These are phyloP conservation scores for Doris montereyensis DNA, from an alignment of 2,888 invertebrate genomes.

Conservation along the genomic window DNA sequence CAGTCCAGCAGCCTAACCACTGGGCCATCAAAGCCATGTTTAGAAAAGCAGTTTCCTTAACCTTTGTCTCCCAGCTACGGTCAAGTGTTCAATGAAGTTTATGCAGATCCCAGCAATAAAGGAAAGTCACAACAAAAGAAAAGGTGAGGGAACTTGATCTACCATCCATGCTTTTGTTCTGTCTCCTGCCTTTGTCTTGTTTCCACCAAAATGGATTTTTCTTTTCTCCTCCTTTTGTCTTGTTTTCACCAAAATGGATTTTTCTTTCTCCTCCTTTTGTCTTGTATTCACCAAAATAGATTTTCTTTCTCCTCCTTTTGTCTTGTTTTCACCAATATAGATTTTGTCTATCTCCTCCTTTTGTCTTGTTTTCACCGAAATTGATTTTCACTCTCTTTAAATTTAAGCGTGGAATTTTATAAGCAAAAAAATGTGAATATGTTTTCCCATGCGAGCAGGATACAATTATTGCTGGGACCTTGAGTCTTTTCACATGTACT, in stretches of 20 bases:
- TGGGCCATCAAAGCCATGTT: too few relatives aligned
- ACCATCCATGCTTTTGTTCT: neutral
- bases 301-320: neutral
- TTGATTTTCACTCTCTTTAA: constrained; percentile 68
- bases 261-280: neutral
- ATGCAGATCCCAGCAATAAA: constrained; percentile 38
- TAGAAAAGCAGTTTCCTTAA: too few relatives aligned
- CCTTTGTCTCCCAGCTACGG: too few relatives aligned
- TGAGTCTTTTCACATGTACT: too few relatives aligned
- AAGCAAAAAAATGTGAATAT: too few relatives aligned
- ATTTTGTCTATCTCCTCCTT: constrained; percentile 48
- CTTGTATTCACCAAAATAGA: neutral
- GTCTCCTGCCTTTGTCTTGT: neutral
- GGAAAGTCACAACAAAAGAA: neutral
- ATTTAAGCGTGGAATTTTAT: too few relatives aligned
- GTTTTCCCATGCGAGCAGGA: too few relatives aligned
- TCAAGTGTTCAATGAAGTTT: constrained; percentile 44
- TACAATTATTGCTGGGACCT: too few relatives aligned
- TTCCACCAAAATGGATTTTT: neutral
- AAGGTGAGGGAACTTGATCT: constrained; percentile 34
- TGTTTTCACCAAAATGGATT: constrained; percentile 53
- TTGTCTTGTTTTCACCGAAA: neutral
- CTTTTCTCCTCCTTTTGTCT: neutral
- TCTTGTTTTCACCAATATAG: constrained; percentile 51
- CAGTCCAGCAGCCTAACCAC: too few relatives aligned